Percentiles rank a stretch among this genome's conserved stretches.
phyloP scores from a whole-genome alignment of 2,113 vertebrate genomes.

The Syrmaticus mikado region DNA sequence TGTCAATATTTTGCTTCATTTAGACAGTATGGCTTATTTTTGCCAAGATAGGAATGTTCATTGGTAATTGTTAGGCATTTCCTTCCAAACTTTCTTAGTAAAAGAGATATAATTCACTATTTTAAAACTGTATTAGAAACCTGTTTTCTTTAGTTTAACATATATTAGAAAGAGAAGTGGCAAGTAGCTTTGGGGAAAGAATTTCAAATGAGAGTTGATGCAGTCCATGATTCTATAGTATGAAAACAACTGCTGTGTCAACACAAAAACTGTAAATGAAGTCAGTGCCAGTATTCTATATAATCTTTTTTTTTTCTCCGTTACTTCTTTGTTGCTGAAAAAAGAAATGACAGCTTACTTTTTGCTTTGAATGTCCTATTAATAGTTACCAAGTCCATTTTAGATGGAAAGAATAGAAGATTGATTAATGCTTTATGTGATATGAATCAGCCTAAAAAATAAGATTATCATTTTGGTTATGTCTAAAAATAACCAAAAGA shows the following conservation, averaged over 20 bases:
- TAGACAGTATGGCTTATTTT: not conserved
- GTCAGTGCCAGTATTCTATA: not conserved
- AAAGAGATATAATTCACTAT: not conserved
- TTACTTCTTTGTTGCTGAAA: constrained; percentile 19
- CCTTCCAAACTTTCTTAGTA: not conserved
- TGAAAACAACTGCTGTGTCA: not conserved
- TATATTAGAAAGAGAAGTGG: not conserved
- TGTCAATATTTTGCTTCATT: not conserved
- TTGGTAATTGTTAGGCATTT: not conserved
- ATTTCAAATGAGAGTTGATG: not conserved
- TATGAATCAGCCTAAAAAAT: not conserved
- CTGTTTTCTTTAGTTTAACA: not conserved
- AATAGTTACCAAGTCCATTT: constrained; percentile 18
- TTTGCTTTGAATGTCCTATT: constrained; percentile 20
- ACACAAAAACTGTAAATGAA: not conserved
- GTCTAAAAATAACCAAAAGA: not conserved
- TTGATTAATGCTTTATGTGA: not conserved
- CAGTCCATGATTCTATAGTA: not conserved
- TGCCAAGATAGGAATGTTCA: not conserved
- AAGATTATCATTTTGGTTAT: not conserved
- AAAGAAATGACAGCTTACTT: not conserved
- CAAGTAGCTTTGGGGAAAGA: not conserved
- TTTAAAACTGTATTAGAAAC: not conserved
- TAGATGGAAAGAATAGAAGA: not conserved
- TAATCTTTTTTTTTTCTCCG: not conserved